phyloP scores from a whole-genome alignment of 2,888 invertebrate genomes.

The Dilophus febrilis region DNA sequence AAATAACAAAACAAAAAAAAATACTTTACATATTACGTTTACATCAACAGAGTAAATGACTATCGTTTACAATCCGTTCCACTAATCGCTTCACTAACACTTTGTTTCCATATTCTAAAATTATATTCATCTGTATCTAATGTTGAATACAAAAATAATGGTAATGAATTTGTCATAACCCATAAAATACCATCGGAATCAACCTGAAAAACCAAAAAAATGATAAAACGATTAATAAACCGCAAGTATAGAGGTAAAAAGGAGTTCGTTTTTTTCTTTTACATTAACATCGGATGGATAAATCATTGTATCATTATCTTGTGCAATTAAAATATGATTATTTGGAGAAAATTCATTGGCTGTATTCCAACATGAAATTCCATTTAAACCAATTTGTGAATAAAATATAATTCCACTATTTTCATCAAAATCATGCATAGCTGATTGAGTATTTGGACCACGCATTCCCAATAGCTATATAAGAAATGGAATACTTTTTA shows the following conservation, averaged over 20 bases:
- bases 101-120: slow-evolving; percentile 39
- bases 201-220: not conserved
- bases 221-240: not conserved
- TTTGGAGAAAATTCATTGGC: slow-evolving; percentile 30
- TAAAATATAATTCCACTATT: slow-evolving; percentile 46
- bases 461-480: slow-evolving; percentile 35
- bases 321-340: slow-evolving; percentile 39
- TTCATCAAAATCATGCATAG: slow-evolving; percentile 48
- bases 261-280: slow-evolving; percentile 2
- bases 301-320: slow-evolving; percentile 41
- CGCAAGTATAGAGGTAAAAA: no score
- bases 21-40: no score
- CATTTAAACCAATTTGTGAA: slow-evolving; percentile 50
- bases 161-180: slow-evolving; percentile 39
- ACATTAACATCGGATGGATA: slow-evolving; percentile 52
- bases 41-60: no score
- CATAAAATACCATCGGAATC: slow-evolving; percentile 4
- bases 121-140: slow-evolving; percentile 42
- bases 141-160: slow-evolving; percentile 43
- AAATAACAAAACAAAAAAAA: no score
- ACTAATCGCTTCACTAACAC: not conserved
- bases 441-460: slow-evolving; percentile 46
- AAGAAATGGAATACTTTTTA: not conserved
- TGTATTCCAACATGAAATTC: slow-evolving; percentile 60
- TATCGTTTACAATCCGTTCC: not conserved